Conservation (phyloP, 1,140 invertebrate species). For the Pristionchus pacificus region DNA sequence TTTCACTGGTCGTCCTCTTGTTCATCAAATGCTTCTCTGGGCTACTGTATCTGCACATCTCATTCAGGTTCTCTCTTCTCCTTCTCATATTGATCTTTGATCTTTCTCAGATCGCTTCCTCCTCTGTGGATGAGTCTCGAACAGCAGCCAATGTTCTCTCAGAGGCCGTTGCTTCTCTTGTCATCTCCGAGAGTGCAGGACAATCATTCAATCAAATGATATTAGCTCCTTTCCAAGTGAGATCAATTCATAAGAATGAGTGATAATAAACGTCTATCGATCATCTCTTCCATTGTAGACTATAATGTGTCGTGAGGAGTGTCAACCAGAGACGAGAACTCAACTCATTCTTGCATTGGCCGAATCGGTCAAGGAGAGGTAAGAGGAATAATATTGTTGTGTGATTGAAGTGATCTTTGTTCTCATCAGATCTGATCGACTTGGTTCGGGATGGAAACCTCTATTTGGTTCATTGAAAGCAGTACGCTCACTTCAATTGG, state of each 20-base stretch:
- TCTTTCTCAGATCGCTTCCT: constrained; percentile 9
- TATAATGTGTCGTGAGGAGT: constrained; percentile 20
- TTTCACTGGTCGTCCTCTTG: constrained; percentile 22
- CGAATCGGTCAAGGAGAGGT: constrained; percentile 13
- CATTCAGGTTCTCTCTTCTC: constrained; percentile 8
- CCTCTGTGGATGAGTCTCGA: constrained; percentile 18
- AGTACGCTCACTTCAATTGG: constrained; percentile 13
- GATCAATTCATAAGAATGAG: not conserved
- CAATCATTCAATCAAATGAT: constrained; percentile 30
- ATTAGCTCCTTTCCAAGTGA: constrained; percentile 24
- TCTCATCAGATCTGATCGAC: constrained; percentile 18
- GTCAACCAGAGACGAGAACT: constrained; percentile 23
- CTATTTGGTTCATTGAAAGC: constrained; percentile 25
- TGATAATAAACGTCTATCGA: not conserved
- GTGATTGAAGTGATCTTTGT: too few species aligned
- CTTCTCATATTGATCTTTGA: not conserved
- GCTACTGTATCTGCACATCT: constrained; percentile 22
- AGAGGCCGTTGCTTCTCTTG: constrained; percentile 21
- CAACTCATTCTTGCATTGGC: constrained; percentile 19
- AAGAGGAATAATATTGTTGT: too few species aligned
- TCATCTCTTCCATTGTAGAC: not conserved
- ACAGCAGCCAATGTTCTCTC: constrained; percentile 15
- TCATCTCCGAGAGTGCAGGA: constrained; percentile 17
- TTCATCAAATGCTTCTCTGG: constrained; percentile 33
- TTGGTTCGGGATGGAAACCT: constrained; percentile 30